Conservation (phyloP, 2,113 vertebrate species). For the Grammomys surdaster region DNA sequence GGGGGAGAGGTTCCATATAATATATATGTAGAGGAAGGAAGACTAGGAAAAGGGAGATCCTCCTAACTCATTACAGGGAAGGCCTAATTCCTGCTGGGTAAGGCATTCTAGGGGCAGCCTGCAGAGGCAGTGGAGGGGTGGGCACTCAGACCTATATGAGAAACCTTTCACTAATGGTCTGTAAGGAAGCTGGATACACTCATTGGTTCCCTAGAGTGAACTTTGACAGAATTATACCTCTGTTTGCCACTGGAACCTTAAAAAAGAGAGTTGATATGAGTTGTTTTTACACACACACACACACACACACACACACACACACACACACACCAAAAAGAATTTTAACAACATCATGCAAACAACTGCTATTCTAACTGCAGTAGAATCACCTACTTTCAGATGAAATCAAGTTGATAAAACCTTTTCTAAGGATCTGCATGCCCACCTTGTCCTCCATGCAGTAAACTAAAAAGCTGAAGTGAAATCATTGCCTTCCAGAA, state of each 20-base stretch:
- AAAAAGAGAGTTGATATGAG: not conserved
- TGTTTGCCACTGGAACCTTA: not conserved
- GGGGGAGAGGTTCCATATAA: not conserved
- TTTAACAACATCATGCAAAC: not conserved
- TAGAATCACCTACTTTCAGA: slow-evolving; percentile 14
- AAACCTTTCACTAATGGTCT: not conserved
- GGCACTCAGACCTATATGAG: not conserved
- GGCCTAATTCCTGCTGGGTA: not conserved
- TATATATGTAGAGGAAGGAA: not conserved
- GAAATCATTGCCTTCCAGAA: not conserved
- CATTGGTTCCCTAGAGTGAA: not conserved
- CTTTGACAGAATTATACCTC: not conserved
- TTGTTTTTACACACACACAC: not conserved
- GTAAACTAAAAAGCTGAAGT: not conserved
- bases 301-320: not conserved
- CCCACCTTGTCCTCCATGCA: not conserved
- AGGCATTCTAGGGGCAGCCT: not conserved
- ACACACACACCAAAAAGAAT: not conserved
- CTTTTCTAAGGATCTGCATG: not conserved
- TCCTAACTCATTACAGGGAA: not conserved
- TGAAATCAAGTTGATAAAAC: slow-evolving; percentile 29
- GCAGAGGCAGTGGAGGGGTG: not conserved
- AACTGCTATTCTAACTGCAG: not conserved
- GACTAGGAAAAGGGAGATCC: not conserved
- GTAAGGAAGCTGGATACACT: not conserved